phyloP scores from a whole-genome alignment of 2,113 vertebrate species.

The Daphoenositta chrysoptera region DNA sequence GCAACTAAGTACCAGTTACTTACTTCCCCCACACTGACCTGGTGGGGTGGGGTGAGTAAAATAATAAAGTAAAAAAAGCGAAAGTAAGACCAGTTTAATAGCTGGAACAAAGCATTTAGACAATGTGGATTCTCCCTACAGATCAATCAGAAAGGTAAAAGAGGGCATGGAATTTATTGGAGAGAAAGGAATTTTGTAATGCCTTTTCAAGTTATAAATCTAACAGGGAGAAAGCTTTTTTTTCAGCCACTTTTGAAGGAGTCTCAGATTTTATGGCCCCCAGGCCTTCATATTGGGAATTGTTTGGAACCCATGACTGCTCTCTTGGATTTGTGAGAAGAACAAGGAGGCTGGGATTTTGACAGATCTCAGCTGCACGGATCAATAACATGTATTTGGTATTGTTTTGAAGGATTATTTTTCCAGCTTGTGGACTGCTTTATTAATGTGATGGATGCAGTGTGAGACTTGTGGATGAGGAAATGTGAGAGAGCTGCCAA shows the following conservation, averaged over 20 bases:
- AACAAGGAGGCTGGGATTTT: neutral
- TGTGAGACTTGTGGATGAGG: neutral
- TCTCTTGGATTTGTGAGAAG: neutral
- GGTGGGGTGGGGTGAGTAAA: neutral
- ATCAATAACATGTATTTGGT: neutral
- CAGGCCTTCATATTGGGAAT: accelerated
- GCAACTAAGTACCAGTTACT: neutral
- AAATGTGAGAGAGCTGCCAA: neutral
- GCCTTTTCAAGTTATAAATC: neutral
- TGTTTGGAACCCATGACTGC: neutral
- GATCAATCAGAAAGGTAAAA: neutral
- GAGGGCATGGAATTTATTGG: neutral
- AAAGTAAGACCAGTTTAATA: neutral
- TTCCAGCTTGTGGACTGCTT: neutral
- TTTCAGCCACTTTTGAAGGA: neutral
- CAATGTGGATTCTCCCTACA: neutral
- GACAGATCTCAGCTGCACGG: neutral
- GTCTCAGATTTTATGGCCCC: neutral
- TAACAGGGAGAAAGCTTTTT: neutral
- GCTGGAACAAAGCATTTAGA: neutral
- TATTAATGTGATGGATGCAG: neutral
- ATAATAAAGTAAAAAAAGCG: neutral
- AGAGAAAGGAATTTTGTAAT: neutral
- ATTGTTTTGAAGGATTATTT: neutral
- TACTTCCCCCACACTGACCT: accelerated